Conservation (phyloP, 37 sponge, comb jelly and placozoan genomes). For the Beroe ovata region DNA sequence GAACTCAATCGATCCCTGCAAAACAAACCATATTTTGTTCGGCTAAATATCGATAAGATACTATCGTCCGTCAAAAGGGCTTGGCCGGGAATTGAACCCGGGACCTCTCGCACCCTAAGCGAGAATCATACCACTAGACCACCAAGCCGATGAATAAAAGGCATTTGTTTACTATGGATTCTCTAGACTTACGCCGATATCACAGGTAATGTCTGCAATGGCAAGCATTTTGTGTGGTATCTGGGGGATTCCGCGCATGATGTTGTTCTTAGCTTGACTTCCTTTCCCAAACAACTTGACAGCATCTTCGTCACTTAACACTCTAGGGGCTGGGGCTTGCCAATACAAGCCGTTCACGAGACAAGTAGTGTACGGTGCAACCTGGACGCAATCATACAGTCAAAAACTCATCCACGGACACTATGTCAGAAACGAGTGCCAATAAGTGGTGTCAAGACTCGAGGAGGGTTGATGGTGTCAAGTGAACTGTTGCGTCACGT, state of each 20-base stretch:
- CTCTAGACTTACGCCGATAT: slow-evolving; percentile 71
- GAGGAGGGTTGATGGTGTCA: no score
- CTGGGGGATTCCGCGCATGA: slow-evolving; percentile 71
- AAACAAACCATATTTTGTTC: neutral
- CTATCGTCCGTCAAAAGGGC: slow-evolving; percentile 49
- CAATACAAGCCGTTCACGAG: slow-evolving; percentile 95
- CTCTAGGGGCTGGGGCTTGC: slow-evolving; percentile 78
- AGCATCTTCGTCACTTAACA: slow-evolving; percentile 75
- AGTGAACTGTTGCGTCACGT: no score
- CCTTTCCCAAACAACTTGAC: slow-evolving; percentile 52
- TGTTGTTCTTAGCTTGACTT: slow-evolving; percentile 55
- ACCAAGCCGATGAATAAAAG: slow-evolving; percentile 33
- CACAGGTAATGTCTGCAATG: slow-evolving; percentile 84
- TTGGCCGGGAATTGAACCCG: slow-evolving; percentile 68
- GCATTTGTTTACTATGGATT: neutral
- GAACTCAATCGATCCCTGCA: slow-evolving; percentile 91
- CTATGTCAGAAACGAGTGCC: no score
- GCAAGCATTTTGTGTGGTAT: slow-evolving; percentile 90
- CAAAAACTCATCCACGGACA: no score
- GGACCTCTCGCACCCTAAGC: slow-evolving; percentile 67
- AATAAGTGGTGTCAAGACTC: no score
- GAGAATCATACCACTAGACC: slow-evolving; percentile 68
- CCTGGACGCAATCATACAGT: no score
- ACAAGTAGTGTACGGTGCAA: slow-evolving; percentile 86
- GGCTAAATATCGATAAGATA: neutral